Evolutionary conservation across 2,888 invertebrate genomes (phyloP), one percentile per base, ranked within the genome.

Genomic region (Sinopyrophorus schimmeli): DNA sequence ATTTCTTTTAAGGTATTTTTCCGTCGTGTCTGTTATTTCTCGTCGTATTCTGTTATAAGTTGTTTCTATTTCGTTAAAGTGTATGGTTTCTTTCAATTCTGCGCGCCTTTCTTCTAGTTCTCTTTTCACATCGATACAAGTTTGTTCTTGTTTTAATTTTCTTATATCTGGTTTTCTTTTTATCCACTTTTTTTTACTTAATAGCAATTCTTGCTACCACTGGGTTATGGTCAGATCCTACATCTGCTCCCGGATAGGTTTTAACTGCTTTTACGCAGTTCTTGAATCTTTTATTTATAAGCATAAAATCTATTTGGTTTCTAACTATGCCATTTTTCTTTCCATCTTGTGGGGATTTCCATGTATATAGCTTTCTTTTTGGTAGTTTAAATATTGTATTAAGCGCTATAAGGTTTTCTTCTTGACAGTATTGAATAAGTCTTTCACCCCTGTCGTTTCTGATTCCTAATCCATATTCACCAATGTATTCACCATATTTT

Each of bases 241-340:
- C 32, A 34, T 21, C 11, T 20, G 34, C 21, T 14, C 21, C 34
- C 14, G 34, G 34, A 12, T 34, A 34, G 3, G 20, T 6, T 23
- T 20, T 34, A 5, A 6, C 23, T 10, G 34, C 18, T 14, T 34
- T 34, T 21, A 34, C 21, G 12, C 21, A 5, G 5, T 34, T 34
- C 2, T 14, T 10, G 7, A 34, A 34, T 5, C 34, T 1, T 12
- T 34, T 18, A 4, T 34, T 34, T 14, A 34, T 34, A 5, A 6
- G 7, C 4, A 34, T 34, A n/a, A 15, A 34, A 23, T 34, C 34
- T 15, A 34, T 34, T 23, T 34, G 34, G 12, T 34, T 34, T 34
- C 34, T 34, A n/a, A n/a, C n/a, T n/a, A n/a, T n/a, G n/a, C n/a
- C n/a, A n/a, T n/a, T n/a, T n/a, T n/a, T n/a, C 12, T n/a, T 21